A percentile compares a stretch with the other conserved stretches of the same genome.
These are phyloP conservation scores for Magallana ariakensis DNA, from an alignment of 1,140 invertebrate genomes.

Conservation along the genomic window DNA sequence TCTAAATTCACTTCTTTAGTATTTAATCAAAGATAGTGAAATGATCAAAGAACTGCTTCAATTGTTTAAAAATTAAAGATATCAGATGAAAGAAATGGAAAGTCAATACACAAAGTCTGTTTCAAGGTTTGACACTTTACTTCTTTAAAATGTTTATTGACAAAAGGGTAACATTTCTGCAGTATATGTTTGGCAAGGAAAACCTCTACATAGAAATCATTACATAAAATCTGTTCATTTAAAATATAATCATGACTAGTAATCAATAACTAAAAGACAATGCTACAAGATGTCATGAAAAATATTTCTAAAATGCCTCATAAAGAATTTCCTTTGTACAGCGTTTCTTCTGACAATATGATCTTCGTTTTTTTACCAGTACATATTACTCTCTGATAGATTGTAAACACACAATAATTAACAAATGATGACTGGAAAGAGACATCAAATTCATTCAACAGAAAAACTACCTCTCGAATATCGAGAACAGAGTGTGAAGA, in stretches of 20 bases:
- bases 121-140: not conserved
- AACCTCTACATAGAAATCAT: not conserved
- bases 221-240: constrained; percentile 1
- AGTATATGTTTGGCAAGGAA: constrained; percentile 19
- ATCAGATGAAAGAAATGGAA: no score
- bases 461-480: not conserved
- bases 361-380: no score
- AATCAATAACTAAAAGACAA: not conserved
- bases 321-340: no score
- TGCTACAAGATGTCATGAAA: not conserved
- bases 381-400: no score
- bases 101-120: not conserved
- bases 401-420: no score
- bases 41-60: no score
- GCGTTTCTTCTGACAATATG: no score
- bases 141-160: not conserved
- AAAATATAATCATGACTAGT: constrained; percentile 16
- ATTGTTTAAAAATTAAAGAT: no score
- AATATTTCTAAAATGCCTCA: not conserved
- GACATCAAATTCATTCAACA: no score
- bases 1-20: no score
- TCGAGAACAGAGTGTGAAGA: not conserved
- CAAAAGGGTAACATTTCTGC: not conserved
- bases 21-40: no score
- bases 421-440: no score